These are phyloP conservation scores for Microcebus ravelobensis DNA, from an alignment of 2,113 vertebrate species.

Conservation along the genomic window DNA sequence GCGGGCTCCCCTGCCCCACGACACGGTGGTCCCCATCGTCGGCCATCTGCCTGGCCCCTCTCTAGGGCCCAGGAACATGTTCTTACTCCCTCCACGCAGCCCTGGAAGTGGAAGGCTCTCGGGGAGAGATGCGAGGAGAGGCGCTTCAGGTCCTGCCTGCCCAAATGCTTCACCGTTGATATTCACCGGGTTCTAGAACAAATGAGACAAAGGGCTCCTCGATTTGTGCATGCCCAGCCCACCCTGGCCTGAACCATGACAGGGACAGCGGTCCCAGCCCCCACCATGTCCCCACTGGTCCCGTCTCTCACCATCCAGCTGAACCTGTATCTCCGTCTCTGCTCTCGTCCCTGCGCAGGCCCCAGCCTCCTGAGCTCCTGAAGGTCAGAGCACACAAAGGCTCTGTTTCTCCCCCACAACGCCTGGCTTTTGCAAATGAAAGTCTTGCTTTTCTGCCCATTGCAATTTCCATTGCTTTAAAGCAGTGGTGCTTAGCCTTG, in stretches of 20 bases:
- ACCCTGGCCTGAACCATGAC: not conserved
- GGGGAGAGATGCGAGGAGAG: not conserved
- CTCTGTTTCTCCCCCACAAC: constrained; percentile 37
- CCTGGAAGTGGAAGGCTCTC: not conserved
- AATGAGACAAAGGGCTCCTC: not conserved
- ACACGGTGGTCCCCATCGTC: not conserved
- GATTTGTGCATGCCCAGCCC: not conserved
- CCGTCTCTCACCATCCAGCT: not conserved
- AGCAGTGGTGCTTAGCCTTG: constrained; percentile 14
- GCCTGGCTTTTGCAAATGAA: constrained; percentile 35
- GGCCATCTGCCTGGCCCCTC: not conserved
- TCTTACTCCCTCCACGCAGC: not conserved
- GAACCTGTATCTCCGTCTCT: not conserved
- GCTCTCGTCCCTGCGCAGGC: not conserved
- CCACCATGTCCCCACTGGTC: not conserved
- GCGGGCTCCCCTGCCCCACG: not conserved
- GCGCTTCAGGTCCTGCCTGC: not conserved
- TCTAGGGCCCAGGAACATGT: not conserved
- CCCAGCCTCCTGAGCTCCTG: not conserved
- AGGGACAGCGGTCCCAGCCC: not conserved
- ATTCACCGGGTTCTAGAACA: not conserved
- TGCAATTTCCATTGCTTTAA: constrained; percentile 36
- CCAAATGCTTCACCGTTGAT: not conserved
- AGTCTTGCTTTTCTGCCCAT: constrained; percentile 23
- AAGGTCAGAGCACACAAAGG: not conserved